Conservation (phyloP, 2,888 invertebrate genomes). For the Heterodera filipjevi region DNA sequence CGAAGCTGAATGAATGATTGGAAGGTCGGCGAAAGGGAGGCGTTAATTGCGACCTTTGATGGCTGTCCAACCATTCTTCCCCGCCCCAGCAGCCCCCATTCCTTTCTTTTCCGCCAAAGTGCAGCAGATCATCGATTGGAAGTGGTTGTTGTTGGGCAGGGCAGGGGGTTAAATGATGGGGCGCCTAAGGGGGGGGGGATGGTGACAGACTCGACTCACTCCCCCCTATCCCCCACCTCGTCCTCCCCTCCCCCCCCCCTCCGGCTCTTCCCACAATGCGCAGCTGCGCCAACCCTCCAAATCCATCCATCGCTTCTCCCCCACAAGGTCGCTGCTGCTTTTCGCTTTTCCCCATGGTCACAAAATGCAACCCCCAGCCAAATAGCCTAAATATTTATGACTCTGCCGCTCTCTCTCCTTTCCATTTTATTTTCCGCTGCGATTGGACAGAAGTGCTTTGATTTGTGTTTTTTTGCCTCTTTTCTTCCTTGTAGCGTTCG, state of each 20-base stretch:
- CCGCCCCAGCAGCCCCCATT: background rate
- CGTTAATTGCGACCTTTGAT: conserved; percentile 15
- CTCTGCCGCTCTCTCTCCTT: background rate
- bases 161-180: background rate
- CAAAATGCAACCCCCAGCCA: conserved; percentile 6
- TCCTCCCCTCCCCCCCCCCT: background rate
- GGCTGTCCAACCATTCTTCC: background rate
- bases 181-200: background rate
- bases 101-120: conserved; percentile 3
- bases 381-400: background rate
- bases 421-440: background rate
- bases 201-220: conserved; percentile 13
- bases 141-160: conserved; percentile 1
- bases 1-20: background rate
- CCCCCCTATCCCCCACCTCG: background rate
- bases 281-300: background rate
- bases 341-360: background rate
- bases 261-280: background rate
- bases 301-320: background rate
- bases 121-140: background rate
- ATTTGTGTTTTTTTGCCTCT: too few species aligned
- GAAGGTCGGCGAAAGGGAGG: background rate
- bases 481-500: too few species aligned
- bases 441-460: background rate
- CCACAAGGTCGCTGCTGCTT: background rate